Evolutionary conservation across 1,140 invertebrate genomes (phyloP).

Genomic region (Solenopsis fugax): DNA sequence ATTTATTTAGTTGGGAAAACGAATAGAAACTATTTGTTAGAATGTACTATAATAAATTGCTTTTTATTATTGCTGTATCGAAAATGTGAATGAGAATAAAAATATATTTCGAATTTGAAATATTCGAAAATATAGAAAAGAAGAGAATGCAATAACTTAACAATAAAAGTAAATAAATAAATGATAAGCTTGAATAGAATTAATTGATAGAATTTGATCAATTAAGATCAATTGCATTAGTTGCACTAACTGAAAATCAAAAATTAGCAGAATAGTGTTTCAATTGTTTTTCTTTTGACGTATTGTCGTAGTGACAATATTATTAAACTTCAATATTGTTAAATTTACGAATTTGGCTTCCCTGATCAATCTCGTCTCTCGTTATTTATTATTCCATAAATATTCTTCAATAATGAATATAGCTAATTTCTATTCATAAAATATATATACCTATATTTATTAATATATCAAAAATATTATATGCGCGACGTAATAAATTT

Average conservation of each 20-base stretch:
- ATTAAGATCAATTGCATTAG: background rate
- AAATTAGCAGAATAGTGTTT: conserved; percentile 2
- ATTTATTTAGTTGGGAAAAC: background rate
- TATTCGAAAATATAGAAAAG: background rate
- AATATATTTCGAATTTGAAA: background rate
- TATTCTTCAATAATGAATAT: background rate
- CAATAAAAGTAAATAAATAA: background rate
- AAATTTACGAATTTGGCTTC: conserved; percentile 4
- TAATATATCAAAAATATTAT: background rate
- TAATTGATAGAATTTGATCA: background rate
- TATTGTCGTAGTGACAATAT: background rate
- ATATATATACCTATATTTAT: background rate
- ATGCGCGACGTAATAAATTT: background rate
- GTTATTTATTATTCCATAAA: conserved; percentile 16
- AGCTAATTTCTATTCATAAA: background rate
- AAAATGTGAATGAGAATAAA: background rate
- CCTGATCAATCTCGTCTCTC: background rate
- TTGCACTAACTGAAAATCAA: background rate
- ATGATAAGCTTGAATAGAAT: background rate
- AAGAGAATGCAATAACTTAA: background rate
- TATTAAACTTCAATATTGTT: background rate
- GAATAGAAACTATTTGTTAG: background rate
- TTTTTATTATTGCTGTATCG: background rate
- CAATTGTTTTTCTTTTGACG: conserved; percentile 15
- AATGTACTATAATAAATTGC: background rate